Evolutionary conservation across 2,113 vertebrate species (phyloP), one percentile per base, ranked within the genome.

Genomic region (Hystrix cristata): DNA sequence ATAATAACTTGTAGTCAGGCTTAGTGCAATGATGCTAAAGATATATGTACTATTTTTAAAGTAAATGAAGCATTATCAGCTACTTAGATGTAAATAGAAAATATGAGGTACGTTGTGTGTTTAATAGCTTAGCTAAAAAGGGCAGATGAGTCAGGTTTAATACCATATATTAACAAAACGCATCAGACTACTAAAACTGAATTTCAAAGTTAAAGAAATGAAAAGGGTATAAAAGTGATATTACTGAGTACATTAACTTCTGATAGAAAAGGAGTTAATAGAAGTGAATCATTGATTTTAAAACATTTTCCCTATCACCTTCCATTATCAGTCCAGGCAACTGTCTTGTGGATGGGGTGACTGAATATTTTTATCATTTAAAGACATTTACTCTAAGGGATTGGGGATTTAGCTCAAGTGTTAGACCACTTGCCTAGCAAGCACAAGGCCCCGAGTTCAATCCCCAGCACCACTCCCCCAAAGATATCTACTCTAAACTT

Each of bases 201-300:
- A 92, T 89, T 95, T 78, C 80, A 72, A 85, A 85, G 88, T 83
- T 83, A 89, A 88, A 92, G 23, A 71, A 88, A 84, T 82, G 38
- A 74, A 95, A 95, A 95, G 59, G 25, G 46, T 79, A 19, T 51
- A 48, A 71, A 89, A 72, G 59, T n/a, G 53, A 55, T 78, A 82
- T 48, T 90, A 90, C 48, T 53, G 23, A 55, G 43, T 62, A 86
- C n/a, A 78, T 88, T 59, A 82, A 83, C 21, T 87, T 88, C 43
- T 91, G 76, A 76, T 12, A 91, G 80, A 87, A 91, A 91, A 94
- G 38, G 43, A 85, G 15, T 87, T 80, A 76, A 76, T 23, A 11
- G 74, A 74, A 72, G 11, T 62, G 59, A 91, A 59, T 87, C 60
- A 64, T 82, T 67, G 51, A 94, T 85, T 86, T 79, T 23, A 72